Conservation (phyloP, 2,888 invertebrate species). For the Frankliniella fusca region DNA sequence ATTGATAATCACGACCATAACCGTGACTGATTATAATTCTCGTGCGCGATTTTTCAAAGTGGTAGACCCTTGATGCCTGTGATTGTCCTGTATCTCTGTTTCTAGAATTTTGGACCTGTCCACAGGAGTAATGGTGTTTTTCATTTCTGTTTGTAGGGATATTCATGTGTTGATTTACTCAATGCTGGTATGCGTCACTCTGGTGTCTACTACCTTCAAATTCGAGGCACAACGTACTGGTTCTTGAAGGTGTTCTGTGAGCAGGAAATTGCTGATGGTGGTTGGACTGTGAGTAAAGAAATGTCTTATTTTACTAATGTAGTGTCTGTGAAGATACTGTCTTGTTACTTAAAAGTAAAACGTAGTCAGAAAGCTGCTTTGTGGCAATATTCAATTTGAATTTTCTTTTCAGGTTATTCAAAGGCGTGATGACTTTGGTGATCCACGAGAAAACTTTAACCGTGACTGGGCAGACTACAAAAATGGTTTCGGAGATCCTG, state of each 20-base stretch:
- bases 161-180: conserved; percentile 79
- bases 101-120: conserved; percentile 37
- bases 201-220: conserved; percentile 84
- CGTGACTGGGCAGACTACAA: conserved; percentile 90
- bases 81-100: conserved; percentile 38
- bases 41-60: too few species aligned
- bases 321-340: too few species aligned
- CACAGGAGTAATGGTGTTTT: conserved; percentile 30
- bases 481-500: conserved; percentile 87
- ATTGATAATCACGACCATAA: too few species aligned
- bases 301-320: too few species aligned
- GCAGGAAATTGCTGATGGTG: conserved; percentile 82
- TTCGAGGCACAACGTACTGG: conserved; percentile 88
- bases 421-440: conserved; percentile 80
- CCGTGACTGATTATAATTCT: too few species aligned
- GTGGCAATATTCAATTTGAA: too few species aligned
- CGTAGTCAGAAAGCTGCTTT: too few species aligned
- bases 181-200: conserved; percentile 83
- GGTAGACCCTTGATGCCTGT: too few species aligned
- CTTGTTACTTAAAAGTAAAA: too few species aligned
- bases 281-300: conserved; percentile 76
- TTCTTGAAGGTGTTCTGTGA: conserved; percentile 88
- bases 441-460: conserved; percentile 85
- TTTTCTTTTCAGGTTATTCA: conserved; percentile 69
- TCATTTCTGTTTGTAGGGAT: conserved; percentile 61